phyloP scores from a whole-genome alignment of 2,797 vertebrate species.

The Peromyscus melanophrys region DNA sequence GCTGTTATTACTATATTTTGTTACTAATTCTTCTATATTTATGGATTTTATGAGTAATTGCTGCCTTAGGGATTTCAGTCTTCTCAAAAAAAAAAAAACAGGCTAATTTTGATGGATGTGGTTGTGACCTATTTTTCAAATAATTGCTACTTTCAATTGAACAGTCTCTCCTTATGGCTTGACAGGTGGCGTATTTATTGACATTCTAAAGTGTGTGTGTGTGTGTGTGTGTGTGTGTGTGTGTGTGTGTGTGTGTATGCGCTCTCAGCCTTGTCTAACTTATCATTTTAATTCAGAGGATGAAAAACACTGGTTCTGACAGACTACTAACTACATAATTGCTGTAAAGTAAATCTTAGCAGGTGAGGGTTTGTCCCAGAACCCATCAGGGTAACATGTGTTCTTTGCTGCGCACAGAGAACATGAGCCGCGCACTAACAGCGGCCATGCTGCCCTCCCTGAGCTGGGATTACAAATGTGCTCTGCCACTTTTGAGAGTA shows the following conservation, averaged over 20 bases:
- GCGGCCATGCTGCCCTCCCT: constrained; percentile 81
- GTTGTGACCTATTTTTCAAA: constrained; percentile 72
- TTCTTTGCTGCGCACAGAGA: constrained; percentile 79
- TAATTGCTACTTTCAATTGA: constrained; percentile 75
- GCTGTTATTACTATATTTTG: constrained; percentile 13
- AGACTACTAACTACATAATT: constrained; percentile 69
- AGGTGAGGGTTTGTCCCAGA: constrained; percentile 66
- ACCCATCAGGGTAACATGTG: constrained; percentile 74
- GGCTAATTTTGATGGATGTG: constrained; percentile 74
- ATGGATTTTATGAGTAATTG: constrained; percentile 72
- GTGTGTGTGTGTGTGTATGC: neutral
- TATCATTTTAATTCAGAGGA: constrained; percentile 74
- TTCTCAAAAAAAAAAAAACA: constrained; percentile 59
- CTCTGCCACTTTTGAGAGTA: constrained; percentile 89
- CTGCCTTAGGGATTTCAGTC: constrained; percentile 9
- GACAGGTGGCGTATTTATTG: constrained; percentile 78
- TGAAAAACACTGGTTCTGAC: constrained; percentile 75
- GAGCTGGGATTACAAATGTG: neutral
- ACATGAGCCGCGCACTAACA: constrained; percentile 80
- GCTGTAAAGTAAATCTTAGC: constrained; percentile 83
- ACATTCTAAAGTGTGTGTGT: constrained; percentile 67
- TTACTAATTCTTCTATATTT: constrained; percentile 53
- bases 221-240: neutral
- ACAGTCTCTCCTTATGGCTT: constrained; percentile 61
- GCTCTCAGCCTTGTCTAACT: constrained; percentile 68